These are phyloP conservation scores for cat (Felis catus) DNA, from an alignment of 2,113 vertebrate species.

Conservation along the genomic window F.catus_Fca126_mat1.0 CM031411.1:34200001-34200500, in stretches of 20 bases:
- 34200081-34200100: neutral
- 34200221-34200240: conserved; percentile 52
- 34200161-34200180: conserved; percentile 30
- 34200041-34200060: too few species aligned
- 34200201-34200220: conserved; percentile 53
- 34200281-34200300: conserved; percentile 57
- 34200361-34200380: conserved; percentile 66
- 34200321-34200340: conserved; percentile 67
- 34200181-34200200: conserved; percentile 26
- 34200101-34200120: neutral
- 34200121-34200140: conserved; percentile 36
- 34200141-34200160: conserved; percentile 8
- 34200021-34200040: too few species aligned
- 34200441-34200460: conserved; percentile 71
- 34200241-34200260: conserved; percentile 32
- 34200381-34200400: conserved; percentile 75
- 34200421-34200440: conserved; percentile 77
- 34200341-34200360: conserved; percentile 66
- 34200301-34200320: conserved; percentile 69
- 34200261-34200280: conserved; percentile 68
- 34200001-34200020: too few species aligned
- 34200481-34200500: conserved; percentile 77
- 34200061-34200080: conserved; percentile 32
- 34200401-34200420: conserved; percentile 77
- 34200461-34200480: conserved; percentile 77